Percentiles rank a stretch among this genome's conserved stretches.
phyloP scores from a whole-genome alignment of 2,888 invertebrate genomes.

The Archips crataeganus region DNA sequence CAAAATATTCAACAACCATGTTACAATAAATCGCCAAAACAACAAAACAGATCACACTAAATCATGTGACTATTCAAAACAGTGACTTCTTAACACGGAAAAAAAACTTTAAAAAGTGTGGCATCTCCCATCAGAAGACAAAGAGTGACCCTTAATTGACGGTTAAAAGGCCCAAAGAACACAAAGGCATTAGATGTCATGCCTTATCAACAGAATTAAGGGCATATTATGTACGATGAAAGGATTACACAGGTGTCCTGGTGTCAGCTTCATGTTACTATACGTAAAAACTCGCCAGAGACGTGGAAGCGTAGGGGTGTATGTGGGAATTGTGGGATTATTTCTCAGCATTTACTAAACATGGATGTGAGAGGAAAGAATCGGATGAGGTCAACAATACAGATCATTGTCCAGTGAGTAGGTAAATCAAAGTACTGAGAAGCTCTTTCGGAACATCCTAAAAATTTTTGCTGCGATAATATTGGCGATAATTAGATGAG shows the following conservation, averaged over 20 bases:
- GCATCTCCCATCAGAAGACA: slow-evolving; percentile 80
- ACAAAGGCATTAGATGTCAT: slow-evolving; percentile 83
- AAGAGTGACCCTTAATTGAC: slow-evolving; percentile 76
- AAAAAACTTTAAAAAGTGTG: slow-evolving; percentile 70
- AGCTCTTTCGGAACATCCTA: not conserved
- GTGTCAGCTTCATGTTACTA: slow-evolving; percentile 53
- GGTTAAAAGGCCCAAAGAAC: slow-evolving; percentile 66
- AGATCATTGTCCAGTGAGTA: not conserved
- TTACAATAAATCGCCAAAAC: slow-evolving; percentile 76
- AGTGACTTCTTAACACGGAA: slow-evolving; percentile 65
- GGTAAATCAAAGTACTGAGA: not conserved
- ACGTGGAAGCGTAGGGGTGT: slow-evolving; percentile 8
- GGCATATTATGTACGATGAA: slow-evolving; percentile 81
- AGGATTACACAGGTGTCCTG: slow-evolving; percentile 84
- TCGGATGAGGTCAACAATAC: not conserved
- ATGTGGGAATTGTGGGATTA: slow-evolving; percentile 14
- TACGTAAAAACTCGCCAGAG: slow-evolving; percentile 52
- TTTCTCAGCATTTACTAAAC: not conserved
- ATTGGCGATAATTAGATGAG: too few relatives aligned
- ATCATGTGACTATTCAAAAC: slow-evolving; percentile 81
- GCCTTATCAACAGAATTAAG: slow-evolving; percentile 84
- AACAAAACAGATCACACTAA: slow-evolving; percentile 75
- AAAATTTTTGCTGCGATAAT: not conserved
- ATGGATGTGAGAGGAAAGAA: not conserved
- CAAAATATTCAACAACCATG: slow-evolving; percentile 63